Base-by-base conservation (phyloP, 2,888 invertebrate species). In the Aporophyla lueneburgensis region DNA sequence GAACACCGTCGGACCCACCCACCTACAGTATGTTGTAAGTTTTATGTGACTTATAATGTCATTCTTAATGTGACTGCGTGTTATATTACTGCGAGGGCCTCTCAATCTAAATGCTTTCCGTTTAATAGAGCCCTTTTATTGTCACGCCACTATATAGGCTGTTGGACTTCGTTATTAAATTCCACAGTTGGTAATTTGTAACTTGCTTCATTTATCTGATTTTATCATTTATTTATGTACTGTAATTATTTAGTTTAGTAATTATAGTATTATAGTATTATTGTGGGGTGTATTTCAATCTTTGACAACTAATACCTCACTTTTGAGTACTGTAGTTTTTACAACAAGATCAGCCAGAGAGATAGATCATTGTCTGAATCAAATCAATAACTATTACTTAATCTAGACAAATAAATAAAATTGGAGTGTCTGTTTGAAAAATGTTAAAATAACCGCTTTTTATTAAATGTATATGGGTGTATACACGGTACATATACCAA, bases 71-170 rank as follows among this genome's bases (percentile, higher is more conserved):
- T 78, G 67, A 33, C 40, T 65, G 69, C 71, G 83, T 79, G 84
- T 86, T 81, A 88, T 81, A 82, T 83, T 77, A 79, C 85, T 78
- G 77, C 68, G 81, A 81, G 75, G 77, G 82, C 80, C 80, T 84
- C 81, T 79, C 86, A 84, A 86, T 89, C 83, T 71, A 78, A 90
- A 89, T 90, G 88, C 86, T 84, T 88, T 86, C 77, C 84, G 80
- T 90, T 90, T 89, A 89, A 89, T 91, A 90, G 68, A 84, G 84
- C 80, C 74, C 71, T 78, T 91, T 92, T 91, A 91, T 90, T 92
- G 90, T 90, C 84, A 74, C 84, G 72, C 66, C n/a, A 69, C n/a
- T 83, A 59, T 86, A 88, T 80, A 84, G 86, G 76, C 0, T 87
- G 86, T 40, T 71, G 16, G 58, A 7, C n/a, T 46, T 72, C 24